phyloP scores from a whole-genome alignment of 35 echinoderm and acorn worm genomes.

The Heliocidaris erythrogramma region DNA sequence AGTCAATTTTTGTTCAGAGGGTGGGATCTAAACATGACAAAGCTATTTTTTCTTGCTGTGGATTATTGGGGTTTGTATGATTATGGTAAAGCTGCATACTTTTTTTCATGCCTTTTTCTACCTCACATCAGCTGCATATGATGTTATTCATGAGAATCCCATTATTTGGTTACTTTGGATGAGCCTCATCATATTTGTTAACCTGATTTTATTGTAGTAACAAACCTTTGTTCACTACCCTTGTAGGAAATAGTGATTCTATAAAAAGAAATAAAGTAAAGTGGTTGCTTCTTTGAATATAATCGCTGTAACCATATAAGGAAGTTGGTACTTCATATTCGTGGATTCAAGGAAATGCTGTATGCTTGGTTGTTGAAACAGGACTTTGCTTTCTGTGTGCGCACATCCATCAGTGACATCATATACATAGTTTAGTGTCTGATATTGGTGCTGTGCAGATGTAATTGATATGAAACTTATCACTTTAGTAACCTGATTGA shows the following conservation, averaged over 20 bases:
- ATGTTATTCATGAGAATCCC: background rate
- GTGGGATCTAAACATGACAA: background rate
- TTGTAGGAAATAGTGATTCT: background rate
- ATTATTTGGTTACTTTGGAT: background rate
- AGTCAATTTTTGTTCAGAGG: background rate
- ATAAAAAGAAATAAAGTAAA: background rate
- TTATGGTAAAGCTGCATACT: background rate
- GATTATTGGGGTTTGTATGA: background rate
- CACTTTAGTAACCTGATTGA: background rate
- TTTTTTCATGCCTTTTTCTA: background rate
- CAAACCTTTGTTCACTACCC: background rate
- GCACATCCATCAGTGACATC: background rate
- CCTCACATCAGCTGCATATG: background rate
- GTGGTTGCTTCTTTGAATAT: background rate
- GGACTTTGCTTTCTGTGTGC: conserved; percentile 8
- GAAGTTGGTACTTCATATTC: conserved; percentile 1
- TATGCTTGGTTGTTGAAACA: background rate
- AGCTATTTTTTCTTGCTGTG: background rate
- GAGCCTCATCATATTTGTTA: background rate
- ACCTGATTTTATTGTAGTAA: background rate
- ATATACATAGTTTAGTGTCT: background rate
- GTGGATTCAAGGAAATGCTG: background rate
- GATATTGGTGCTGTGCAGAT: background rate
- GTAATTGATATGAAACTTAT: conserved; percentile 6
- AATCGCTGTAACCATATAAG: background rate